Percentiles rank a stretch among this genome's conserved stretches.
phyloP scores from a whole-genome alignment of 2,888 invertebrate species.

The Lasioglossum leucozonium region DNA sequence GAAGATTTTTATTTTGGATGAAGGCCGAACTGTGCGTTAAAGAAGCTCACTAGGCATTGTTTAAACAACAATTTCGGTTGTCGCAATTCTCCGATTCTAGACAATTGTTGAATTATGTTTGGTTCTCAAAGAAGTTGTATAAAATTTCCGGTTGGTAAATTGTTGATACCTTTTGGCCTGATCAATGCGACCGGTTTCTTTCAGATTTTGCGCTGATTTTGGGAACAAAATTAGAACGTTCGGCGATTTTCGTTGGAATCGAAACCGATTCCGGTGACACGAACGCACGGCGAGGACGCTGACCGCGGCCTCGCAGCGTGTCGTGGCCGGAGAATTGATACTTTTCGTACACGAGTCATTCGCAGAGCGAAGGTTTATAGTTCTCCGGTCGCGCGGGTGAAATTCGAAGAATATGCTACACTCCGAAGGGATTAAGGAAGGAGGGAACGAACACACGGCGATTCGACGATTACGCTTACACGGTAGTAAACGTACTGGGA shows the following conservation, averaged over 20 bases:
- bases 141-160: too few relatives aligned
- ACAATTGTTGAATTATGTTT: not conserved
- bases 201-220: not conserved
- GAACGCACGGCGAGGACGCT: not conserved
- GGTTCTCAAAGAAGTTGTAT: too few relatives aligned
- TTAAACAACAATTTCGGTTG: too few relatives aligned
- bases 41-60: too few relatives aligned
- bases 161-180: too few relatives aligned
- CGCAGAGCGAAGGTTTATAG: not conserved
- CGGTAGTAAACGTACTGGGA: constrained; percentile 55
- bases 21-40: too few relatives aligned
- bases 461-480: constrained; percentile 25
- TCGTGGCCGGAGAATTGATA: not conserved
- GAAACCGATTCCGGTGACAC: not conserved
- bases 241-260: not conserved
- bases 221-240: not conserved
- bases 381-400: not conserved
- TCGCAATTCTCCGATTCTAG: not conserved
- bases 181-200: too few relatives aligned
- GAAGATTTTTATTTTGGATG: too few relatives aligned
- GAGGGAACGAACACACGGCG: not conserved
- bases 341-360: not conserved
- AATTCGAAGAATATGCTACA: not conserved
- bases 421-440: not conserved
- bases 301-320: not conserved